Evolutionary conservation across 2,888 invertebrate species (phyloP), one percentile per base, ranked within the genome.

Genomic region (Vanessa cardui): DNA sequence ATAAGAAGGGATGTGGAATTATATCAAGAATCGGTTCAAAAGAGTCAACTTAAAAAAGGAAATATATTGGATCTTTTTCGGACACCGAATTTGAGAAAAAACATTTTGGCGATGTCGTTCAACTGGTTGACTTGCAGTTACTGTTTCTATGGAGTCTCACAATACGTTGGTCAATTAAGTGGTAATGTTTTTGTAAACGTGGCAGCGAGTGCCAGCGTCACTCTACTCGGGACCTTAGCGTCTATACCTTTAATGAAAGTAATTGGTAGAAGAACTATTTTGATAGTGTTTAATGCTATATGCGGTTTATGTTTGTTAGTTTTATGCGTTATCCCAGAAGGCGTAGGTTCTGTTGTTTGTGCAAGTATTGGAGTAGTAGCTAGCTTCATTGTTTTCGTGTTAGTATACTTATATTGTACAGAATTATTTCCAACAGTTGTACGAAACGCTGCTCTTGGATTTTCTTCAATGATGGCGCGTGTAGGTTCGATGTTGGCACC

Each of bases 341-440:
- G 91, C 8, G 63, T 77, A 0, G 81, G 80, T 1, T 93, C 94
- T 60, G 93, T 96, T 1, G 82, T 94, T 18, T 93, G 96, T 58
- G 96, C 96, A 9, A 94, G 95, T 71, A 82, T 96, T 56, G 97
- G 96, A 0, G 96, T 97, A 68, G 95, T 97, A 62, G 95, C 97
- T 33, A 95, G 97, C 80, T 96, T 97, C 44, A 94, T 97, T n/a
- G 95, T 96, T 1, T 98, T 98, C 80, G 96, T 97, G 0, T 95
- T 96, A 26, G 96, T 96, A 15, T 98, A 98, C 84, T 94, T 98
- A 50, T 98, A 96, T 86, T 96, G 96, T 47, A 96, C 97, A 0
- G 98, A 98, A 86, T 83, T 98, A 61, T 98, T 97, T 78, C 98
- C 98, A 0, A 98, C 98, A 0, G 96, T 97, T 2, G 95, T 98